A percentile compares a stretch with the other conserved stretches of the same genome.
Conservation (phyloP, 2,797 vertebrate genomes). For the Falco berigora region DNA sequence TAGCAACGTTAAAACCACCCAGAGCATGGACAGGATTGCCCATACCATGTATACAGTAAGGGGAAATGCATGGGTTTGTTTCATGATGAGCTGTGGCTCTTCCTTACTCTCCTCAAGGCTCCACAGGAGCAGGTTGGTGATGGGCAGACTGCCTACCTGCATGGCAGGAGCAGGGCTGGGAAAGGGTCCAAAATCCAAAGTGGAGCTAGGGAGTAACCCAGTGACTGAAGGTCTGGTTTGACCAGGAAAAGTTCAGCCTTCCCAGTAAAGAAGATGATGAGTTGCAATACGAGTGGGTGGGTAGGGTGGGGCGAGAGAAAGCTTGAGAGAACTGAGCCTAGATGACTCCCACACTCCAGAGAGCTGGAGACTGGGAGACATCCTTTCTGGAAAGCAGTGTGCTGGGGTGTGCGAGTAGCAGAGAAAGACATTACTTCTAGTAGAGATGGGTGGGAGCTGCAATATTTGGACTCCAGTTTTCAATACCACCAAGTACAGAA, state of each 20-base stretch:
- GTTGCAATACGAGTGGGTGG: slow-evolving; percentile 18
- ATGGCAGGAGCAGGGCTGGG: background rate
- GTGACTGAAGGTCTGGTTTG: slow-evolving; percentile 41
- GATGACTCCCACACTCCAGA: slow-evolving; percentile 29
- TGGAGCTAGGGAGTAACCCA: background rate
- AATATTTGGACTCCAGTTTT: background rate
- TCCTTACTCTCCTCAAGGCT: background rate
- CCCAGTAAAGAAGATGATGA: background rate
- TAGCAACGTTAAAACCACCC: background rate
- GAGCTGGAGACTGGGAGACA: background rate
- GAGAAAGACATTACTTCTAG: background rate
- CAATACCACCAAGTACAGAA: background rate
- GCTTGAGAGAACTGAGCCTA: slow-evolving; percentile 50
- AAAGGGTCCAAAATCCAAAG: background rate
- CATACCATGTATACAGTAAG: background rate
- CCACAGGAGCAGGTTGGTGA: background rate
- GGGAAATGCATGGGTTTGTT: background rate
- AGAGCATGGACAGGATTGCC: background rate
- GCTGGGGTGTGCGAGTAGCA: background rate
- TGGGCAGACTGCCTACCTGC: slow-evolving; percentile 16
- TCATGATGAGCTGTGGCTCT: background rate
- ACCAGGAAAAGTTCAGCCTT: slow-evolving; percentile 17
- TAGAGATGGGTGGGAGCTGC: background rate
- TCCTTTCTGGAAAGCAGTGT: background rate
- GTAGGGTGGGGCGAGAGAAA: background rate